These are phyloP conservation scores for Maniola jurtina DNA, from an alignment of 1,140 invertebrate species.

Conservation along the genomic window DNA sequence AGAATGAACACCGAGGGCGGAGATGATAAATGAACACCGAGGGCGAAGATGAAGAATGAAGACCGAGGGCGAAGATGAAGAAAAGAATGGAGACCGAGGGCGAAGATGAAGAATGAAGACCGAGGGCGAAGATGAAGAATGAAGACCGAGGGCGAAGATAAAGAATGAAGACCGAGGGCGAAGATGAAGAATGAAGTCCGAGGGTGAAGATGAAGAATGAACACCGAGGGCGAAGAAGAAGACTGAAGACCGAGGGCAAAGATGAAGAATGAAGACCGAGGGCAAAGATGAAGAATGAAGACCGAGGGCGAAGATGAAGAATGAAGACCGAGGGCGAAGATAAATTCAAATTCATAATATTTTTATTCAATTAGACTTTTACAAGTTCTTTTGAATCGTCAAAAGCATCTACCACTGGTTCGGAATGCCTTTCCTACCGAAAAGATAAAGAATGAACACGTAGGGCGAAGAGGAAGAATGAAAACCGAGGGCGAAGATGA, in stretches of 20 bases:
- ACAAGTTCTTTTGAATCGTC: too few relatives aligned
- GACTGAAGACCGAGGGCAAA: neutral
- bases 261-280: neutral
- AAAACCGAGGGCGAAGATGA: conserved; percentile 18
- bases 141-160: neutral
- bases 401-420: too few relatives aligned
- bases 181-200: conserved; percentile 14
- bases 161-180: neutral
- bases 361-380: too few relatives aligned
- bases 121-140: neutral
- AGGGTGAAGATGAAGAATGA: conserved; percentile 20
- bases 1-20: neutral
- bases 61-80: conserved; percentile 15
- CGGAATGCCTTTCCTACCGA: too few relatives aligned
- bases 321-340: neutral
- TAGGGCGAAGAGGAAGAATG: neutral
- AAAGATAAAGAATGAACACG: too few relatives aligned
- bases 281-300: neutral
- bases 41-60: neutral
- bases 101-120: neutral
- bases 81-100: neutral
- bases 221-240: conserved; percentile 9
- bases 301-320: neutral
- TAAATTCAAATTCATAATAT: neutral
- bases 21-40: neutral